Evolutionary conservation across 1,140 invertebrate genomes (phyloP).

Genomic region (Calosoma granatense): DNA sequence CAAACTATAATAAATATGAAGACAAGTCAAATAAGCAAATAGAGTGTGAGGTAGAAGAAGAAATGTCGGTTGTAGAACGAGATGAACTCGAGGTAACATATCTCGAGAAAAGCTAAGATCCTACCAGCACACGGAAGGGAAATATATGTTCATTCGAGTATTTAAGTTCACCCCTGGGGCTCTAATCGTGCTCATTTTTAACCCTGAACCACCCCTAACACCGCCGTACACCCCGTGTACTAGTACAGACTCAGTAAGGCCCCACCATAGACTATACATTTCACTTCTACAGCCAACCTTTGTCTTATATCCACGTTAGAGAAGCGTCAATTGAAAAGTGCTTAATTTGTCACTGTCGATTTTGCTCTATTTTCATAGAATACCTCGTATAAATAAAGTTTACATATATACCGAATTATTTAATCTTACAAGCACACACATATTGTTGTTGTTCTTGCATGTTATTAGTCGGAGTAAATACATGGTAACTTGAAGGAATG

Average conservation of each 20-base stretch:
- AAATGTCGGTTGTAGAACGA: no score
- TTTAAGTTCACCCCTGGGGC: slow-evolving; percentile 24
- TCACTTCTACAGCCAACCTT: not conserved
- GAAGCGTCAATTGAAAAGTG: slow-evolving; percentile 9
- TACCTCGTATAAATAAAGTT: slow-evolving; percentile 11
- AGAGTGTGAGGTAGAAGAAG: no score
- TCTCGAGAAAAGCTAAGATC: not conserved
- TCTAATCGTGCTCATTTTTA: slow-evolving; percentile 24
- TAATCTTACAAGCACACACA: no score
- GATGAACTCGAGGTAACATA: not conserved
- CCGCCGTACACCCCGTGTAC: not conserved
- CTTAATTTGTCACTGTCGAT: not conserved
- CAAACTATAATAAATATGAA: no score
- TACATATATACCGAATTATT: no score
- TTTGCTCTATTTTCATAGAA: not conserved
- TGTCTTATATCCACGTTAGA: not conserved
- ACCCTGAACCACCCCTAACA: slow-evolving; percentile 11
- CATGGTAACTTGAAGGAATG: no score
- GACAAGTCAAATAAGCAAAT: no score
- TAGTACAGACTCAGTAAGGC: not conserved
- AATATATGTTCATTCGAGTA: slow-evolving; percentile 24
- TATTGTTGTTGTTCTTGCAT: no score
- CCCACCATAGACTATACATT: not conserved
- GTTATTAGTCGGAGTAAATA: no score
- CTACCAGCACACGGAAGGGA: slow-evolving; percentile 7